phyloP scores from a whole-genome alignment of 2,113 vertebrate genomes.

The Bufo bufo region DNA sequence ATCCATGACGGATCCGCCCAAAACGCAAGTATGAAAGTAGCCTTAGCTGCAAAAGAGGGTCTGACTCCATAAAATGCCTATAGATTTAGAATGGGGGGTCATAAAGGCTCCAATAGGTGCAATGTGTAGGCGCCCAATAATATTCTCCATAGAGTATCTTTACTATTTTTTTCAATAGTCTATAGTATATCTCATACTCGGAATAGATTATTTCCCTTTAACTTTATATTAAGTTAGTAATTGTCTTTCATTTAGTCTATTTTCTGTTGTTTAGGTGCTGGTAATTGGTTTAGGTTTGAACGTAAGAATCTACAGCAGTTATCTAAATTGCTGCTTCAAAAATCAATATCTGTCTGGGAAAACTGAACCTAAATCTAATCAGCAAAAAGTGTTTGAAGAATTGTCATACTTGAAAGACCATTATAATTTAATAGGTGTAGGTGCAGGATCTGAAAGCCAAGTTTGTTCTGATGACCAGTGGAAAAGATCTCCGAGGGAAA shows the following conservation, averaged over 20 bases:
- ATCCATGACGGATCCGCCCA: no score
- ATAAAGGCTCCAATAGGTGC: no score
- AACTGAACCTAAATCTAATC: constrained; percentile 44
- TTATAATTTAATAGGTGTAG: constrained; percentile 40
- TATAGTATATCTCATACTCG: background rate
- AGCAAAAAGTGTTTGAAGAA: constrained; percentile 40
- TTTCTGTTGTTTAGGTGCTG: constrained; percentile 41
- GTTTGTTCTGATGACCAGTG: constrained; percentile 22
- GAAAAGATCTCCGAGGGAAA: background rate
- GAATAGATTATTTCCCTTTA: background rate
- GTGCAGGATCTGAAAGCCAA: constrained; percentile 38
- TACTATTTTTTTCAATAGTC: background rate
- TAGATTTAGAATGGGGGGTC: no score
- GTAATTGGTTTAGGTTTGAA: constrained; percentile 30
- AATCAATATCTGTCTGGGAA: constrained; percentile 47
- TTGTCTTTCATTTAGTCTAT: constrained; percentile 23
- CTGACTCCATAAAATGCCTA: no score
- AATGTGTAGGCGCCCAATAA: no score
- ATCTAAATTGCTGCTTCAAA: constrained; percentile 49
- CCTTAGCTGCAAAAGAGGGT: no score
- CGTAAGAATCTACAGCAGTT: constrained; percentile 34
- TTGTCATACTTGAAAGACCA: constrained; percentile 54
- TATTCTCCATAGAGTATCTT: no score
- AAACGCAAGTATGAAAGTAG: no score
- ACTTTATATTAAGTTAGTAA: background rate